Evolutionary conservation across 2,888 invertebrate genomes (phyloP), one percentile per base, ranked within the genome.

Genomic region (Venustoraphidia nigricollis): DNA sequence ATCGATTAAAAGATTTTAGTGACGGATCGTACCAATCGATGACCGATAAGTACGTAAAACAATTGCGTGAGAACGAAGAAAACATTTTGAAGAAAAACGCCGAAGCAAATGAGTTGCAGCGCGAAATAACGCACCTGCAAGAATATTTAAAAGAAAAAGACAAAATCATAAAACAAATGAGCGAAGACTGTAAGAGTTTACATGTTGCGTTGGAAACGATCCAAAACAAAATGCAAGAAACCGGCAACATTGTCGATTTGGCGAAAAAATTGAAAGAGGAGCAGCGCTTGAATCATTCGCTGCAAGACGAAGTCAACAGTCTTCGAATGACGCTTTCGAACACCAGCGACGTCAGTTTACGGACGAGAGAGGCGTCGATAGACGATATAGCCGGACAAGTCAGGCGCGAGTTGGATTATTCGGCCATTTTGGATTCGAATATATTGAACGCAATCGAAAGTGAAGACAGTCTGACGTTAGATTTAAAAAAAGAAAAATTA

Each of bases 61-160:
- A 71, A 50, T 55, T 67, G 1, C 62, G 63, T 17, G 64, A 67
- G 39, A 66, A 65, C 13, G 66, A 68, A 34, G 55, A 67, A 9
- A 60, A 60, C 8, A 69, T 69, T 51, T 59, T 66, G 10, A 66
- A 65, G 41, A 60, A 59, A 37, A 60, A 65, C n/a, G 61, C 60
- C 40, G 62, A 62, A 36, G 60, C 63, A 34, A 60, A 69, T 13
- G 66, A 66, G 34, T 60, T 66, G 36, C 69, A 70, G 46, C 69
- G 70, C 50, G 78, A 82, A 59, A 64, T 79, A 2, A 65, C 68
- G 14, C 68, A 68, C 50, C 62, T 80, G 37, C 73, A 77, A 56
- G 71, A 73, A 10, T 69, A 72, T 36, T 56, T 83, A 1, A 72
- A 67, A 50, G 75, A 77, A 43, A 77, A 76, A 55, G 78, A 81